Evolutionary conservation across 2,888 invertebrate genomes (phyloP), one percentile per base, ranked within the genome.

Genomic region (Scaptomyza reducta): DNA sequence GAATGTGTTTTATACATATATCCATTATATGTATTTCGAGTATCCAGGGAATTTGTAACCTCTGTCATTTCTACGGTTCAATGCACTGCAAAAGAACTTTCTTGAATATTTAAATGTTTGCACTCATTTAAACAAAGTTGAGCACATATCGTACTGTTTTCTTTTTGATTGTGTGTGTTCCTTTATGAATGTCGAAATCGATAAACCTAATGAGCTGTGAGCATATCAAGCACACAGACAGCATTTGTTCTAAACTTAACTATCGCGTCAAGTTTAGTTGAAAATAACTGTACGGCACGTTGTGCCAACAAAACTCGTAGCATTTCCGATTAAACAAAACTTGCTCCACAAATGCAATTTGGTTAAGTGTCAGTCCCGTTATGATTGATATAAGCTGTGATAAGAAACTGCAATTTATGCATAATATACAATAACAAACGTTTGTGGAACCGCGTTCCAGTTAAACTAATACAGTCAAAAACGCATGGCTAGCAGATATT

Each of bases 141-240:
- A 56, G 33, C 61, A 68, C 55, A 44, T 47, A 16, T 44, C 22
- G 6, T 22, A 6, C 45, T 53, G 51, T 49, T 45, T 27, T 22
- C 42, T 22, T 31, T 16, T 18, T 31, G 41, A 40, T 9, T 42
- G n/a, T 40, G 29, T 46, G 38, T 11, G 13, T 35, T 38, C 35
- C n/a, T 2, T 45, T 16, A 13, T 22, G 13, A 35, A 46, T 54
- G 18, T 42, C 45, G 25, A 62, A 84, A 84, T 84, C 83, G 87
- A 84, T 84, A 75, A 56, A 64, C 45, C 70, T 86, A 88, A 88
- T 84, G 88, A 84, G 78, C 88, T 79, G 64, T 72, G 59, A 67
- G 61, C 58, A 33, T 54, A 51, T 41, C 2, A 46, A 41, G 22
- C 22, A 42, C 33, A 33, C 33, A 70, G 56, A 60, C 66, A 56